Conservation (phyloP, 2,113 vertebrate species). For the Leucopternis melanops region DNA sequence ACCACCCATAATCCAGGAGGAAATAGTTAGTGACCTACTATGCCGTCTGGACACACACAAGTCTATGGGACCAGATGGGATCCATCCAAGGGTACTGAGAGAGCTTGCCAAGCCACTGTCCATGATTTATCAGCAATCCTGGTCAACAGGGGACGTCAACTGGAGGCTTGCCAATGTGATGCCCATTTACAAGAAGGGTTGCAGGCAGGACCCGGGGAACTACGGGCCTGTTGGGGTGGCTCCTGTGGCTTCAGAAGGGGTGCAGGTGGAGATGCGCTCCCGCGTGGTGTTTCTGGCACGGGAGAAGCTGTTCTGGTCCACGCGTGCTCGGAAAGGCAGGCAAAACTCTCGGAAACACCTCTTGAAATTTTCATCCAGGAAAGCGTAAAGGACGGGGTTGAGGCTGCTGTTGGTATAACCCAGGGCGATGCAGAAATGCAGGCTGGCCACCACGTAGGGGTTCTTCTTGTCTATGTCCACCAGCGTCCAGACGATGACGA, state of each 20-base stretch:
- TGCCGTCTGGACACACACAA: too few relatives aligned
- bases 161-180: too few relatives aligned
- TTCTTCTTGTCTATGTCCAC: slow-evolving; percentile 84
- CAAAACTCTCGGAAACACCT: slow-evolving; percentile 94
- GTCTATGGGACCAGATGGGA: too few relatives aligned
- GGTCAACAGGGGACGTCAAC: too few relatives aligned
- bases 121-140: too few relatives aligned
- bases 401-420: slow-evolving; percentile 98
- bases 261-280: slow-evolving; percentile 80
- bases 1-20: too few relatives aligned
- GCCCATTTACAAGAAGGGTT: too few relatives aligned
- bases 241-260: slow-evolving; percentile 40
- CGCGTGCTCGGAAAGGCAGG: slow-evolving; percentile 72
- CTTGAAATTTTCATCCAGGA: slow-evolving; percentile 97
- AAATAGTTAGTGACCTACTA: too few relatives aligned
- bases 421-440: slow-evolving; percentile 95
- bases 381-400: slow-evolving; percentile 93
- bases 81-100: too few relatives aligned
- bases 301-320: slow-evolving; percentile 82
- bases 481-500: slow-evolving; percentile 91
- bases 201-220: too few relatives aligned
- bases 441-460: slow-evolving; percentile 83
- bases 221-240: too few relatives aligned
- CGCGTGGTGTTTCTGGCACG: slow-evolving; percentile 70
- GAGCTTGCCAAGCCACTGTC: too few relatives aligned